Percentiles rank a stretch among this genome's conserved stretches.
These are phyloP conservation scores for Calephelis nemesis DNA, from an alignment of 1,140 invertebrate genomes.

Conservation along the genomic window DNA sequence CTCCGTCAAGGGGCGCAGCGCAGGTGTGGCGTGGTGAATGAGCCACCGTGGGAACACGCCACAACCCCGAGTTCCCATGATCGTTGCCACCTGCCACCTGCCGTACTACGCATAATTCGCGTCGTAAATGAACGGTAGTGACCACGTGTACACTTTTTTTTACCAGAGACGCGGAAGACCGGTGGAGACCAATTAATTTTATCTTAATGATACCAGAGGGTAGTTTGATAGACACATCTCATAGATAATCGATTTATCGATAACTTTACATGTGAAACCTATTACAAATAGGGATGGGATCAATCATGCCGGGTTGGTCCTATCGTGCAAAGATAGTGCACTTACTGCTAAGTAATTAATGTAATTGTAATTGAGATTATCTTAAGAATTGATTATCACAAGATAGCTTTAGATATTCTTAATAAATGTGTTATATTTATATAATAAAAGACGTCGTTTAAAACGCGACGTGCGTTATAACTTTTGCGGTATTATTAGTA, in stretches of 20 bases:
- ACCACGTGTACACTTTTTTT: slow-evolving; percentile 72
- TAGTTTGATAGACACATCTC: slow-evolving; percentile 51
- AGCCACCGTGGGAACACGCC: slow-evolving; percentile 69
- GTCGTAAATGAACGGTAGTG: slow-evolving; percentile 78
- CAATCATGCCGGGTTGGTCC: slow-evolving; percentile 10
- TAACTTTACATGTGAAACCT: slow-evolving; percentile 49
- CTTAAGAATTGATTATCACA: no score
- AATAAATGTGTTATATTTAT: no score
- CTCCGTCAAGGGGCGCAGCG: slow-evolving; percentile 73
- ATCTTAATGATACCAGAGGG: slow-evolving; percentile 61
- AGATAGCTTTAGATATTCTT: no score
- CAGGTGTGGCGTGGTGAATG: slow-evolving; percentile 71
- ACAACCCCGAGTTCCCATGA: slow-evolving; percentile 71
- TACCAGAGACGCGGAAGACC: slow-evolving; percentile 70
- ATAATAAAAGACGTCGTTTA: no score
- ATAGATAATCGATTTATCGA: slow-evolving; percentile 56
- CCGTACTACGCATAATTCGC: slow-evolving; percentile 78
- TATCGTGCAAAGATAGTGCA: background rate
- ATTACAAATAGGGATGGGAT: slow-evolving; percentile 37
- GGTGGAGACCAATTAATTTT: slow-evolving; percentile 71
- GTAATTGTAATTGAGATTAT: background rate
- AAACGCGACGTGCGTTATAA: no score
- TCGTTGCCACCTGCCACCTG: slow-evolving; percentile 68
- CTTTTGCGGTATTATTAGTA: no score
- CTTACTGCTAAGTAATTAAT: no score